Percentiles rank a stretch among this genome's conserved stretches.
Evolutionary conservation across 2,797 vertebrate species (phyloP).

Genomic region (Allobates femoralis): DNA sequence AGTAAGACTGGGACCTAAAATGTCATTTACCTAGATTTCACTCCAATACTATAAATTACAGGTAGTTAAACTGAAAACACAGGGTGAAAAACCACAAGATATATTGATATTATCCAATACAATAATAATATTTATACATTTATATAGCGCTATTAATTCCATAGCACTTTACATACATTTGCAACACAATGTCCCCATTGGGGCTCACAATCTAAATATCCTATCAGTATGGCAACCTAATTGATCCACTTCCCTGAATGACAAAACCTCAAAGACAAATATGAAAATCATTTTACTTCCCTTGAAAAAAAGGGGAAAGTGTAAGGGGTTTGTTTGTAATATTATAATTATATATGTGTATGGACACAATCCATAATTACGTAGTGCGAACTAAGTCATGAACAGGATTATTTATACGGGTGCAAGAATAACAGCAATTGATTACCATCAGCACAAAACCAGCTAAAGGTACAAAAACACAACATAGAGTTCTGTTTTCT

Average conservation of each 20-base stretch:
- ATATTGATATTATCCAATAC: background rate
- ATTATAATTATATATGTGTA: too few relatives aligned
- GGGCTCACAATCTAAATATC: too few relatives aligned
- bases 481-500: background rate
- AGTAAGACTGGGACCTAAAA: background rate
- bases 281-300: background rate
- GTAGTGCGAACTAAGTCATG: background rate
- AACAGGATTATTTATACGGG: background rate
- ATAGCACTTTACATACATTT: too few relatives aligned
- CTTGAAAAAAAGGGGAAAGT: too few relatives aligned
- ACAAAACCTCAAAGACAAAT: background rate
- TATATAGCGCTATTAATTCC: too few relatives aligned
- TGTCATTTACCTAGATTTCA: background rate
- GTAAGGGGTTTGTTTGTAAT: too few relatives aligned
- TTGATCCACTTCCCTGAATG: background rate
- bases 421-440: background rate
- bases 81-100: background rate
- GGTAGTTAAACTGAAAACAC: background rate
- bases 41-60: background rate
- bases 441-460: slow-evolving; percentile 2
- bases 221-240: too few relatives aligned
- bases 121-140: too few relatives aligned
- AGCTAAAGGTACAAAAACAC: slow-evolving; percentile 8
- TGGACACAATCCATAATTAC: too few relatives aligned
- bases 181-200: too few relatives aligned